Evolutionary conservation across 2,113 vertebrate genomes (phyloP), one percentile per base, ranked within the genome.

Genomic region (Xiphias gladius): DNA sequence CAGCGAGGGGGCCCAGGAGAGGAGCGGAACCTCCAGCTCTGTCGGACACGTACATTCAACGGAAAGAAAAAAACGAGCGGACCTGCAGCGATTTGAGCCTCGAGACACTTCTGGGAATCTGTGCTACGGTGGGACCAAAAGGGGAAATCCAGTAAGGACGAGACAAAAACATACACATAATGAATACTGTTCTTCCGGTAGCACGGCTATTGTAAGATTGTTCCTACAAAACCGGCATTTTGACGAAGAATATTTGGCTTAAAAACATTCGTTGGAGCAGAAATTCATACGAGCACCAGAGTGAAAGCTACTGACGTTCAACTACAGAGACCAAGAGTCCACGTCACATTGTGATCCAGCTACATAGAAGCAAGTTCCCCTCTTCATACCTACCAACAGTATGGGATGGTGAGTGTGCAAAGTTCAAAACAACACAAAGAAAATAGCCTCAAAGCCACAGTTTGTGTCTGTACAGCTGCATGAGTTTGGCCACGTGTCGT

Each of bases 381-480:
- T 73, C 54, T 32, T 37, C 46, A 35, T 16, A 26, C 65, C 16
- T 2, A 5, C 17, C 0, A 4, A 17, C 58, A 52, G 61, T 11
- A 3, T 22, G 63, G 1, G 69, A 68, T 7, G 66, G 46, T 4
- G 28, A 24, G 35, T 50, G 79, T 85, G 78, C 85, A 83, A 85
- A 65, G 63, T 26, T 63, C 0, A 37, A 62, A 30, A 52, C 0
- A 43, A 14, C 2, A 54, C 52, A 70, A 6, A 57, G 32, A 43
- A 66, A 39, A 64, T 17, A 0, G 6, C 43, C 35, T 69, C 70
- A 84, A 90, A 88, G 70, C 85, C 80, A 71, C 64, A 55, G 54
- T 80, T 17, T 24, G 57, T 58, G 69, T 80, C 59, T 32, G 72
- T 32, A 46, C 74, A 77, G 63, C n/a, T 14, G 2, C 1, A 3